phyloP scores from a whole-genome alignment of 2,888 invertebrate species.

The Mythimna impura region DNA sequence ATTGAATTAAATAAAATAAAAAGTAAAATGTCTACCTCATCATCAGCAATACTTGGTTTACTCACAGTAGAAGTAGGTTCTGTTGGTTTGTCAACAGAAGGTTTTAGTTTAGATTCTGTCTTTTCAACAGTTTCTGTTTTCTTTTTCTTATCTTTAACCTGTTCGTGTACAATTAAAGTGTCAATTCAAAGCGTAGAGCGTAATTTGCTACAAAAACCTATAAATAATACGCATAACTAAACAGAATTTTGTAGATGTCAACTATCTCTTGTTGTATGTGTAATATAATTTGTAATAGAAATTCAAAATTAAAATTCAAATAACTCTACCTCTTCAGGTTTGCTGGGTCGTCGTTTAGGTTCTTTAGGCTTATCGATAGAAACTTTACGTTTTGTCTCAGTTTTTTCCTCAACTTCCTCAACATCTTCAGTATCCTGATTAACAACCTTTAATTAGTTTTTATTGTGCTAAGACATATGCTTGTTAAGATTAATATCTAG shows the following conservation, averaged over 20 bases:
- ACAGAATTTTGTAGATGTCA: background rate
- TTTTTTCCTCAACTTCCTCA: slow-evolving; percentile 68
- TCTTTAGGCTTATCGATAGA: slow-evolving; percentile 63
- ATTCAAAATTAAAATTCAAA: slow-evolving; percentile 13
- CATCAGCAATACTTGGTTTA: slow-evolving; percentile 65
- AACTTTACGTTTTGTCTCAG: slow-evolving; percentile 69
- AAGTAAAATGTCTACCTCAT: slow-evolving; percentile 64
- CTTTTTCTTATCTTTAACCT: slow-evolving; percentile 63
- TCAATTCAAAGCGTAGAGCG: slow-evolving; percentile 2
- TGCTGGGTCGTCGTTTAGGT: slow-evolving; percentile 56
- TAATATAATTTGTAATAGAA: background rate
- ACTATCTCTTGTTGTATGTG: background rate
- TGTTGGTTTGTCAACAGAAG: slow-evolving; percentile 64
- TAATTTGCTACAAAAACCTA: too few species aligned
- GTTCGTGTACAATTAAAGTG: slow-evolving; percentile 11
- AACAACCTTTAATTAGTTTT: slow-evolving; percentile 42
- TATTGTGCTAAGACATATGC: background rate
- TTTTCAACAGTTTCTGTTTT: slow-evolving; percentile 63
- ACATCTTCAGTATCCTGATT: slow-evolving; percentile 73
- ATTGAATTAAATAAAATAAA: background rate
- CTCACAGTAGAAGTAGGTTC: slow-evolving; percentile 65
- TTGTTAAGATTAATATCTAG: background rate
- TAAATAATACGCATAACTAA: background rate
- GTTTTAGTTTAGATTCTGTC: slow-evolving; percentile 67
- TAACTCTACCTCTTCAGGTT: slow-evolving; percentile 67